These are phyloP conservation scores for Scaptomyza polygonia DNA, from an alignment of 2,888 invertebrate genomes.

Conservation along the genomic window DNA sequence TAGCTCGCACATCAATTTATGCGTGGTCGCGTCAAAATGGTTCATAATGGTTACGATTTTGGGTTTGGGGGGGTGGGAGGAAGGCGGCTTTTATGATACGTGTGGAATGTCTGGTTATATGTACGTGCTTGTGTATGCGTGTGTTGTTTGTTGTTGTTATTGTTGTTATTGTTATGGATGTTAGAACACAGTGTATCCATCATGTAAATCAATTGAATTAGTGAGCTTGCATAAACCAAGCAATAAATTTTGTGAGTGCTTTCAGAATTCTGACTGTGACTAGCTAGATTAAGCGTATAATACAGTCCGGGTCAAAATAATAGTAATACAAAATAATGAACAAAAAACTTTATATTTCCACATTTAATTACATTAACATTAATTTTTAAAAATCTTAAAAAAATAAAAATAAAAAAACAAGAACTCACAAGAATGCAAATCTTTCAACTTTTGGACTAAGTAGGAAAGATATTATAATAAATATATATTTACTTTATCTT, in stretches of 20 bases:
- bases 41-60: slow-evolving; percentile 29
- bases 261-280: not conserved
- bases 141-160: too few species aligned
- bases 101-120: slow-evolving; percentile 4
- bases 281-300: not conserved
- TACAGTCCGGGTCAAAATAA: not conserved
- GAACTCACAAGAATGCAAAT: too few species aligned
- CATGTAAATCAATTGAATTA: slow-evolving; percentile 61
- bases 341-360: too few species aligned
- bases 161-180: slow-evolving; percentile 4
- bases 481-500: too few species aligned
- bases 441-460: too few species aligned
- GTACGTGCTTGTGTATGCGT: not conserved
- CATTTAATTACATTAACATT: too few species aligned
- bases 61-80: not conserved
- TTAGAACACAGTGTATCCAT: slow-evolving; percentile 24
- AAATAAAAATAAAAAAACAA: too few species aligned
- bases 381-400: too few species aligned
- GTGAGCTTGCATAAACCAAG: slow-evolving; percentile 3
- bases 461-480: too few species aligned
- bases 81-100: not conserved
- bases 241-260: not conserved
- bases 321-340: not conserved
- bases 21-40: slow-evolving; percentile 48
- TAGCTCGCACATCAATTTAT: slow-evolving; percentile 47